Conservation (phyloP, 37 sponge, comb jelly and placozoan species). For the Beroe ovata region DNA sequence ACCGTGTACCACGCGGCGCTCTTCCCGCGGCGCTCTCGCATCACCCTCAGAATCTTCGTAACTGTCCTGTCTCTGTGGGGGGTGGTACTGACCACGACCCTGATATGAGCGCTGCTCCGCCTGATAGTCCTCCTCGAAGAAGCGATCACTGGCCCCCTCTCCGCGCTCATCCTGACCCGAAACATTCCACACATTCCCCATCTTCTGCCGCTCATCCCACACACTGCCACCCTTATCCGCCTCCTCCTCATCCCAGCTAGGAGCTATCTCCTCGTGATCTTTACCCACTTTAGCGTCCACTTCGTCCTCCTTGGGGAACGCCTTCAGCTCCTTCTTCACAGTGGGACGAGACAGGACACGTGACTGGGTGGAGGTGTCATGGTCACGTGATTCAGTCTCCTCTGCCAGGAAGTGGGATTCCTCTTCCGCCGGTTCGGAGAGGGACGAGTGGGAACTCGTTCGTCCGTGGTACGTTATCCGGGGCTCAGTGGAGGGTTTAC, state of each 20-base stretch:
- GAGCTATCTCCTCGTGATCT: conserved; percentile 26
- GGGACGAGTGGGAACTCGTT: conserved; percentile 51
- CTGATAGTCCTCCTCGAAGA: conserved; percentile 35
- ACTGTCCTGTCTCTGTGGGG: background rate
- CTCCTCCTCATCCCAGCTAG: conserved; percentile 44
- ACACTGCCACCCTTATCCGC: background rate
- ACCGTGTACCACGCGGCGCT: background rate
- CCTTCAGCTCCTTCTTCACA: conserved; percentile 32
- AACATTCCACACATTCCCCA: conserved; percentile 40
- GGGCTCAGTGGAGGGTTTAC: background rate
- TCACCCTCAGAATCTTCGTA: background rate
- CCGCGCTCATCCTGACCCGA: background rate
- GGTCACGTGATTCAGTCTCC: background rate
- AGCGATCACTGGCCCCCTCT: background rate
- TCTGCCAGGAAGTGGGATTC: background rate
- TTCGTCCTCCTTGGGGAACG: conserved; percentile 57
- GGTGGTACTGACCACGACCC: conserved; percentile 29
- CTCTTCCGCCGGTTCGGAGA: conserved; percentile 54
- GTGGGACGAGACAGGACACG: conserved; percentile 32
- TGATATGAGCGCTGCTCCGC: background rate
- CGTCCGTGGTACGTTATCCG: conserved; percentile 65
- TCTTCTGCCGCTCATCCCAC: conserved; percentile 56
- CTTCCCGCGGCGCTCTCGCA: background rate
- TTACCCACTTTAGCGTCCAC: background rate
- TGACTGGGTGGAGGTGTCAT: background rate